Base-by-base conservation (phyloP, 1,140 invertebrate genomes). In the Bombus superbus region DNA sequence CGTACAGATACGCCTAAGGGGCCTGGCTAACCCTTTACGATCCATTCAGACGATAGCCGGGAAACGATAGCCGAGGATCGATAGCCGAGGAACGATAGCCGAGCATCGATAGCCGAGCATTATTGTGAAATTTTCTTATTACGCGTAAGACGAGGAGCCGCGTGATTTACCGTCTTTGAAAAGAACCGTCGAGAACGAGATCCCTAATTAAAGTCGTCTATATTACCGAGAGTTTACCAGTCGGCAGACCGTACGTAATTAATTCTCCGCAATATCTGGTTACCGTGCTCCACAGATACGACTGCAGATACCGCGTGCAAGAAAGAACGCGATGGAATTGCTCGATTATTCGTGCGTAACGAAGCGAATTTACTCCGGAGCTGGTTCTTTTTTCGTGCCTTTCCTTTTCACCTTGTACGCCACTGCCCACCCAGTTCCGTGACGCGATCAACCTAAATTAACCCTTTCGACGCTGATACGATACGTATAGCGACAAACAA, bases 211-310 rank as follows among this genome's bases (percentile, higher is more conserved):
- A 78, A 84, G 66, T 77, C 57, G 68, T 72, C 75, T 64, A 38
- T 72, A 84, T 86, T 73, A 79, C 75, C 73, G 22, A 22, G n/a
- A 57, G 38, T 22, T 73, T 59, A 83, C 81, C 57, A 59, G 68
- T 74, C 47, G 59, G 25, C 22, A 59, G 44, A 59, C 28, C n/a
- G 74, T 53, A 9, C 73, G 74, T 62, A 84, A 86, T 86, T 86
- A 86, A 86, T 86, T 73, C 81, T 42, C 57, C 22, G 57, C 75
- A 57, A 83, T 83, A 86, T 86, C 81, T 84, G 57, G 75, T 86
- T 84, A 86, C 81, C 81, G 28, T 47, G 81, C 18, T 77, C 53
- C 81, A 73, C 40, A 72, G 57, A 83, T 71, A 74, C 78, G 32
- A 53, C 69, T 11, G 25, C 22, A 32, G 83, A 85, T 85, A 81